Evolutionary conservation across 2,113 vertebrate species (phyloP).

Genomic region (Neoarius graeffei): DNA sequence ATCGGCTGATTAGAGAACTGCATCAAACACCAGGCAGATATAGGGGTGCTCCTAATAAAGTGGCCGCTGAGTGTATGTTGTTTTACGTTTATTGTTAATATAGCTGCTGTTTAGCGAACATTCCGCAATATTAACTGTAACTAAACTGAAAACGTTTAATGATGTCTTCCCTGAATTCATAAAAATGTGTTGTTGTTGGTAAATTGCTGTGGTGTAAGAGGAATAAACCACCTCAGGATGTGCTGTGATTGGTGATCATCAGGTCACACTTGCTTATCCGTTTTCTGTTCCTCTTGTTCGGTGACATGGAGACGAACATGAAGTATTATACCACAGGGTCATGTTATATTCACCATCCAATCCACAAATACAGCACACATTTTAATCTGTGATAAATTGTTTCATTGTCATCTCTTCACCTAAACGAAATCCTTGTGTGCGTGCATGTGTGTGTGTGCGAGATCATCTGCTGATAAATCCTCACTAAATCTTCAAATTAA

Average conservation of each 20-base stretch:
- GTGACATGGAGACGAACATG: not conserved
- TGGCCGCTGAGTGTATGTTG: no score
- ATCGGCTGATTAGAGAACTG: no score
- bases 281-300: not conserved
- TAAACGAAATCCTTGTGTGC: not conserved
- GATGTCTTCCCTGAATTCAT: not conserved
- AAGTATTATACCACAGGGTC: not conserved
- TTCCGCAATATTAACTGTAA: not conserved
- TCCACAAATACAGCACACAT: not conserved
- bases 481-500: constrained; percentile 92
- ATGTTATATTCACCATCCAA: not conserved
- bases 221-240: not conserved
- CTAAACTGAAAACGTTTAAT: not conserved
- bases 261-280: not conserved
- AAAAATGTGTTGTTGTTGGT: not conserved
- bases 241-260: not conserved
- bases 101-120: not conserved
- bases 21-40: no score
- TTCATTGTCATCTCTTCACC: not conserved
- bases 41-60: no score
- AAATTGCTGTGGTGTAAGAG: not conserved
- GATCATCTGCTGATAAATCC: constrained; percentile 78
- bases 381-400: not conserved
- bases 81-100: not conserved
- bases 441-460: not conserved